Conservation (phyloP, 2,113 vertebrate species). For the Chlorocebus sabaeus region DNA sequence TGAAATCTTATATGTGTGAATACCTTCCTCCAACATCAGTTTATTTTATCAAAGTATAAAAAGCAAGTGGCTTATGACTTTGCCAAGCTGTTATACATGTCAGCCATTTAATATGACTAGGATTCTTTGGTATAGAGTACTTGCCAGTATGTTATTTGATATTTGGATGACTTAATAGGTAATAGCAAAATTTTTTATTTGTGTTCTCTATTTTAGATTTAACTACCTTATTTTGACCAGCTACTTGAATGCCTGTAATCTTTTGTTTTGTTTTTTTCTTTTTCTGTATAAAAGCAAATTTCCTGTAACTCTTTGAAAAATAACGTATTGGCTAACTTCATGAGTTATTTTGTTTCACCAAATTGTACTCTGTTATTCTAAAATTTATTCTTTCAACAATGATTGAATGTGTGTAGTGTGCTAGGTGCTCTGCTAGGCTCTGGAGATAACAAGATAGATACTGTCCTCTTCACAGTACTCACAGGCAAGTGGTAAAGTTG, state of each 20-base stretch:
- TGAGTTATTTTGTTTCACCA: constrained; percentile 22
- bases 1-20: constrained; percentile 88
- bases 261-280: neutral
- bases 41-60: constrained; percentile 76
- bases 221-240: neutral
- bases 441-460: neutral
- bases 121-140: constrained; percentile 74
- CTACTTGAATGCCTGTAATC: neutral
- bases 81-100: constrained; percentile 81
- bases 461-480: neutral
- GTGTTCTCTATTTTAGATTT: constrained; percentile 38
- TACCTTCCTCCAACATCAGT: constrained; percentile 41
- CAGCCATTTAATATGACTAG: constrained; percentile 82
- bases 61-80: constrained; percentile 71
- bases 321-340: neutral
- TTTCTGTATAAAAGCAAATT: neutral
- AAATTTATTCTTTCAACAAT: constrained; percentile 15
- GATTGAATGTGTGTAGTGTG: neutral
- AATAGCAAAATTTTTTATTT: constrained; percentile 74
- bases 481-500: neutral
- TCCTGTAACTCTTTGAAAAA: constrained; percentile 30
- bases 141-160: constrained; percentile 73
- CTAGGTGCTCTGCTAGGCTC: neutral
- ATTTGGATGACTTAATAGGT: constrained; percentile 63
- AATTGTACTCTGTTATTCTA: neutral